A percentile compares a stretch with the other conserved stretches of the same genome.
These are phyloP conservation scores for Platerodrilus igneus DNA, from an alignment of 2,888 invertebrate genomes.

Conservation along the genomic window DNA sequence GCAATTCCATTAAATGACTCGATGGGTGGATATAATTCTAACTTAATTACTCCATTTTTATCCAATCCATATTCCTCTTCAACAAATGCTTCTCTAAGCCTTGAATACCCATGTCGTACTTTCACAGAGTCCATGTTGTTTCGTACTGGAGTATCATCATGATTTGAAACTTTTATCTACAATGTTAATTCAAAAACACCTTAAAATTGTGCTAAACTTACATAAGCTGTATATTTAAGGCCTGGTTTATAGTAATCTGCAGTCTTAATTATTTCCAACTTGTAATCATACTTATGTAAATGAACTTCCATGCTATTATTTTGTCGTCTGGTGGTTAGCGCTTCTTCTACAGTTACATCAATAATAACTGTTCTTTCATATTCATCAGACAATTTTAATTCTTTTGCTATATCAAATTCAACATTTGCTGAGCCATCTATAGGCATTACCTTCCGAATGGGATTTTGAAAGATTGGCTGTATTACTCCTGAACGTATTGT, in stretches of 20 bases:
- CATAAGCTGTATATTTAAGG: constrained; percentile 76
- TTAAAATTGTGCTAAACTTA: constrained; percentile 47
- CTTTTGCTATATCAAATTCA: constrained; percentile 70
- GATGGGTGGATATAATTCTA: constrained; percentile 58
- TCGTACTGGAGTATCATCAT: constrained; percentile 64
- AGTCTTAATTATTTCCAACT: constrained; percentile 70
- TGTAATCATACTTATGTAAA: constrained; percentile 72
- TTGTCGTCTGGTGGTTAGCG: constrained; percentile 77
- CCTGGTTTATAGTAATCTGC: constrained; percentile 88
- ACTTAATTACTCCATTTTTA: constrained; percentile 58
- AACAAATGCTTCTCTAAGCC: constrained; percentile 53
- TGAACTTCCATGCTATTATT: constrained; percentile 70
- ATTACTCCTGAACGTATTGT: constrained; percentile 73
- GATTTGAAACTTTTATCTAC: constrained; percentile 64
- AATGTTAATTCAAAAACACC: too few relatives aligned
- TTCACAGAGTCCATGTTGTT: constrained; percentile 56
- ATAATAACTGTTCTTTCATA: constrained; percentile 77
- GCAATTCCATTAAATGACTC: constrained; percentile 58
- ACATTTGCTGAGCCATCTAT: constrained; percentile 62
- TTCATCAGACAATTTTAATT: constrained; percentile 73
- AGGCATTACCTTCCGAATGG: constrained; percentile 66
- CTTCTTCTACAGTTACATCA: constrained; percentile 87
- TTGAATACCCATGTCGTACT: constrained; percentile 59
- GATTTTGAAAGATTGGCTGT: constrained; percentile 69
- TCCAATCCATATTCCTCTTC: constrained; percentile 55